These are phyloP conservation scores for Arion vulgaris DNA, from an alignment of 1,140 invertebrate genomes.

Conservation along the genomic window DNA sequence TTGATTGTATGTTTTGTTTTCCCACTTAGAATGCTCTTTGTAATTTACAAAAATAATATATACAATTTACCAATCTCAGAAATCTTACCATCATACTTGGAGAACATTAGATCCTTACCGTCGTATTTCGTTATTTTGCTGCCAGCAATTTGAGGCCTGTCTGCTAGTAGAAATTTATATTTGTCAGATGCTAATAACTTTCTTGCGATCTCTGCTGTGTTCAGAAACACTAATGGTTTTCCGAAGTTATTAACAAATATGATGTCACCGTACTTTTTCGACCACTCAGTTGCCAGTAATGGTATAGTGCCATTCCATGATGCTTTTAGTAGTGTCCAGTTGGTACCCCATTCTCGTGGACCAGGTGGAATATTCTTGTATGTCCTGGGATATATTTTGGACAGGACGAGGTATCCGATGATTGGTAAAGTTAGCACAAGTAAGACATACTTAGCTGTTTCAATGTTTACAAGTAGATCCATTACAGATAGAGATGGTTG, in stretches of 20 bases:
- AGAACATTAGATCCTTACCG: not conserved
- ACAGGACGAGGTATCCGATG: no score
- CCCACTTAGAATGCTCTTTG: no score
- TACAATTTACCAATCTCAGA: no score
- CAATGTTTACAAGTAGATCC: no score
- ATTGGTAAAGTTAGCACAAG: no score
- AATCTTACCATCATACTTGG: not conserved
- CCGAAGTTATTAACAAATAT: not conserved
- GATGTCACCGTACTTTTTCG: not conserved
- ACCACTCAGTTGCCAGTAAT: not conserved
- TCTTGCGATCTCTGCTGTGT: not conserved
- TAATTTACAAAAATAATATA: no score
- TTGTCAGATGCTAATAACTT: not conserved
- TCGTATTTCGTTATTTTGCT: not conserved
- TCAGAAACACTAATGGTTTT: not conserved
- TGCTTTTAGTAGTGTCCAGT: not conserved
- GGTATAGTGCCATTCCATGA: not conserved
- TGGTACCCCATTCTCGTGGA: not conserved
- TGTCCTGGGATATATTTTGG: not conserved
- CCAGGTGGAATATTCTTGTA: not conserved
- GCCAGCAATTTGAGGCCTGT: not conserved
- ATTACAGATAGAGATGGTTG: no score
- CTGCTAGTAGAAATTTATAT: not conserved
- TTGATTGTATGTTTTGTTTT: no score
- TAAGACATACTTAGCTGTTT: no score